These are phyloP conservation scores for Archips xylosteana DNA, from an alignment of 2,888 invertebrate species.

Conservation along the genomic window DNA sequence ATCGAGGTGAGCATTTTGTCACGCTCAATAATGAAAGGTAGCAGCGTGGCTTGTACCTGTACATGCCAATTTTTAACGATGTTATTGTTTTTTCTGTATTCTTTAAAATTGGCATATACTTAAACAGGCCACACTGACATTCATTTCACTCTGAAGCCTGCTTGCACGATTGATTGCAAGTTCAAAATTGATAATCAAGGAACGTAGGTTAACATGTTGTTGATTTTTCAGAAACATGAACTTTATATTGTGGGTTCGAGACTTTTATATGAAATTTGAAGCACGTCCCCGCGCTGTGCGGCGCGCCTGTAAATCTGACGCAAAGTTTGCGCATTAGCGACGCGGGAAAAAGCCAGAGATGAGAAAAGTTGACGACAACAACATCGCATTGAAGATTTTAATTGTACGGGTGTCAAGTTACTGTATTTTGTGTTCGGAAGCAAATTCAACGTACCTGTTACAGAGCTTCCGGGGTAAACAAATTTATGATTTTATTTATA, in stretches of 20 bases:
- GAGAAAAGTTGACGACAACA: conserved; percentile 68
- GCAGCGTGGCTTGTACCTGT: conserved; percentile 6
- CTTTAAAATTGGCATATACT: conserved; percentile 1
- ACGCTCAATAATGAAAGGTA: conserved; percentile 21
- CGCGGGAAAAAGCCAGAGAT: conserved; percentile 69
- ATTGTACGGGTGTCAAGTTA: conserved; percentile 40
- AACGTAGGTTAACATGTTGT: conserved; percentile 1
- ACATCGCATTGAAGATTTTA: conserved; percentile 49
- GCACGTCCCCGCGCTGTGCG: conserved; percentile 54
- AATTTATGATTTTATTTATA: not conserved
- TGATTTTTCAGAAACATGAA: conserved; percentile 44
- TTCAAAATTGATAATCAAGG: not conserved
- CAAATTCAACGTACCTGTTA: not conserved
- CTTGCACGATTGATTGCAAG: not conserved
- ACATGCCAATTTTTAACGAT: not conserved
- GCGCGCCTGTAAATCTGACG: conserved; percentile 55
- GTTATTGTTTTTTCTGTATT: conserved; percentile 8
- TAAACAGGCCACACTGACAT: not conserved
- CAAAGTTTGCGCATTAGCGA: conserved; percentile 70
- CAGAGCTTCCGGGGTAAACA: not conserved
- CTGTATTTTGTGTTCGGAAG: conserved; percentile 30
- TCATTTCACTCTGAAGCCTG: not conserved
- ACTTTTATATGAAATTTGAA: conserved; percentile 60
- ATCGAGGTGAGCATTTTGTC: conserved; percentile 14
- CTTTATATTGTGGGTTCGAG: conserved; percentile 50